Base-by-base conservation (phyloP, 2,888 invertebrate genomes). In the Eupithecia insigniata region DNA sequence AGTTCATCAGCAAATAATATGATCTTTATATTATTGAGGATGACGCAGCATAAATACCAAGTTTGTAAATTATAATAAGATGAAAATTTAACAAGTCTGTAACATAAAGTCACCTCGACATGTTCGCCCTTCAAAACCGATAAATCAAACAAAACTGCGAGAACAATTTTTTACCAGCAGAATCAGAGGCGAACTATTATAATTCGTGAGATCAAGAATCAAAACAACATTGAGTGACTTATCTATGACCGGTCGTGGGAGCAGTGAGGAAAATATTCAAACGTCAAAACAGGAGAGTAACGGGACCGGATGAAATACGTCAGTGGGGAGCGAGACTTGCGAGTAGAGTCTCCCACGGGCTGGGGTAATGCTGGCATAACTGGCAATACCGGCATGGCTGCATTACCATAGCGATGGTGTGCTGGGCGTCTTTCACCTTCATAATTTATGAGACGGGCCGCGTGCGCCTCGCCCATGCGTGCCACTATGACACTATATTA, bases 401-500 rank as follows among this genome's bases (percentile, higher is more conserved):
- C 83, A 86, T 86, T 88, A 86, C 85, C 86, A 84, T 84, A 85
- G 85, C 82, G 80, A 83, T 84, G 81, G 84, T 82, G 84, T 82
- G 46, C 69, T 81, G 88, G 90, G 89, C 89, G 91, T 85, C 81
- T 84, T 83, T 55, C 79, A 78, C 78, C 79, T 85, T 82, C 79
- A 83, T 90, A 90, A 91, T 92, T 91, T 91, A 92, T 91, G 89
- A 85, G 87, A 84, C 82, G 82, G 80, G 81, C 83, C 82, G 84
- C 86, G 82, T 82, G 85, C 85, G 85, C 55, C 86, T 84, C 90
- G 87, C 89, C 90, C 88, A 88, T 89, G 83, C 86, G 84, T 84
- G 86, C 88, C 87, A 84, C 84, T 83, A 87, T 84, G 89, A 89
- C 91, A 90, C 87, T 87, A 86, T 89, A 89, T 88, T 89, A 88